Base-by-base conservation (phyloP, 2,888 invertebrate genomes). In the Melipona beecheii region DNA sequence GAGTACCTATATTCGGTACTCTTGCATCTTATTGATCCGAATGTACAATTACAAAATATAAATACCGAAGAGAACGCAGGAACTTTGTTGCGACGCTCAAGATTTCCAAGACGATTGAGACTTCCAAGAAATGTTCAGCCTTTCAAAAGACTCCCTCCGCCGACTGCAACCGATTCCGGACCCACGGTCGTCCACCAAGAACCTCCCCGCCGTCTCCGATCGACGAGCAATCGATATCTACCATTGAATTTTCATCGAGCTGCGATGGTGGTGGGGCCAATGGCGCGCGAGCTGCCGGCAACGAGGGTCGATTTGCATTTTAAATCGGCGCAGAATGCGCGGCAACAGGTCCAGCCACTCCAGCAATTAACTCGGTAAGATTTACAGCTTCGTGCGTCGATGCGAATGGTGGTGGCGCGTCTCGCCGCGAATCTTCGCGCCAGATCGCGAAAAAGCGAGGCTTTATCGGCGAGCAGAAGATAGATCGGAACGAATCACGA, bases 331-430 rank as follows among this genome's bases (percentile, higher is more conserved):
- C 52, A 36, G 76, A 77, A 70, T 70, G 56, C 58, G 36, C 70
- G 75, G 66, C 66, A 71, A 78, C 78, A n/a, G 36, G 70, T 49
- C 52, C 21, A 31, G 24, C 73, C 60, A 50, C 68, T 76, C 76
- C 56, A n/a, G 83, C 83, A 83, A 83, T 83, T 83, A 83, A 74
- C 83, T 62, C 83, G 83, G 60, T 73, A 77, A 83, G 83, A 83
- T 83, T 83, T 83, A 83, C 82, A 83, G 36, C 83, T 83, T 56
- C 58, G n/a, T 64, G 80, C 43, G 54, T 58, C 72, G 49, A 50
- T n/a, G 27, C 9, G 36, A 31, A 9, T 36, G 36, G 36, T 36
- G 36, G 36, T 36, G 36, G 9, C 9, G 36, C 13, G 66, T 50
- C 31, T 78, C 50, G 21, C 52, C n/a, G 50, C 36, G 56, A 50